phyloP scores from a whole-genome alignment of 2,113 vertebrate species.

The Scortum barcoo region DNA sequence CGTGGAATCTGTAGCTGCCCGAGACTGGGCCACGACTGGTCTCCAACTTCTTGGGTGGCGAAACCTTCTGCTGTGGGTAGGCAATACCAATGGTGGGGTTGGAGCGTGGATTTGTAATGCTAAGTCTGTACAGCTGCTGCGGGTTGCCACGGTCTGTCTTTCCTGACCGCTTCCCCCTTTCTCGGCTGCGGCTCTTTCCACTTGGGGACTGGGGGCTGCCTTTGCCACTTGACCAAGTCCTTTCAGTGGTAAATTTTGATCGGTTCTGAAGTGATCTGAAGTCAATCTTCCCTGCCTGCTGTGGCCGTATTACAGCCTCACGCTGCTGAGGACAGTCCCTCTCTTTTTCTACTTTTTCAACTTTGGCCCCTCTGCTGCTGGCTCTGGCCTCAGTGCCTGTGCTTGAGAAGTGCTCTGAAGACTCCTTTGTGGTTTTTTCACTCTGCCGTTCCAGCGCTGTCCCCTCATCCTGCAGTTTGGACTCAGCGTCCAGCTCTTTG shows the following conservation, averaged over 20 bases:
- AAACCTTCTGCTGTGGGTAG: slow-evolving; percentile 89
- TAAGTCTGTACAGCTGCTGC: slow-evolving; percentile 91
- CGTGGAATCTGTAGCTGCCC: slow-evolving; percentile 88
- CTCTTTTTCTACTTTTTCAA: slow-evolving; percentile 83
- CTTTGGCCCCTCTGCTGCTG: slow-evolving; percentile 75
- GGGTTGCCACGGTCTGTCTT: slow-evolving; percentile 87
- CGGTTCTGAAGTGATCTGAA: slow-evolving; percentile 89
- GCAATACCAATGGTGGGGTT: slow-evolving; percentile 90
- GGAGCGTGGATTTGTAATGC: slow-evolving; percentile 85
- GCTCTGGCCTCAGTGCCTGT: slow-evolving; percentile 75
- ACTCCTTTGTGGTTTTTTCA: slow-evolving; percentile 79
- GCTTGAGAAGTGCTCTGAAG: slow-evolving; percentile 77
- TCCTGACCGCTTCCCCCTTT: slow-evolving; percentile 84
- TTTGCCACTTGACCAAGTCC: slow-evolving; percentile 87
- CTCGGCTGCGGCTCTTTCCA: slow-evolving; percentile 85
- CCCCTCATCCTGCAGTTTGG: slow-evolving; percentile 86
- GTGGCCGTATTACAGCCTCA: slow-evolving; percentile 91
- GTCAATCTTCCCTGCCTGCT: slow-evolving; percentile 89
- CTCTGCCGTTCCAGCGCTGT: slow-evolving; percentile 83
- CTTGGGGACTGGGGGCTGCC: slow-evolving; percentile 85
- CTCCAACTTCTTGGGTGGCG: slow-evolving; percentile 88
- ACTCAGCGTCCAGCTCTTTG: slow-evolving; percentile 83
- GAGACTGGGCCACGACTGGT: slow-evolving; percentile 73
- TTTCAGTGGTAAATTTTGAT: slow-evolving; percentile 84
- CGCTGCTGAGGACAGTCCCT: slow-evolving; percentile 88